Evolutionary conservation across 2,888 invertebrate genomes (phyloP).

Genomic region (Synergus japonicus): DNA sequence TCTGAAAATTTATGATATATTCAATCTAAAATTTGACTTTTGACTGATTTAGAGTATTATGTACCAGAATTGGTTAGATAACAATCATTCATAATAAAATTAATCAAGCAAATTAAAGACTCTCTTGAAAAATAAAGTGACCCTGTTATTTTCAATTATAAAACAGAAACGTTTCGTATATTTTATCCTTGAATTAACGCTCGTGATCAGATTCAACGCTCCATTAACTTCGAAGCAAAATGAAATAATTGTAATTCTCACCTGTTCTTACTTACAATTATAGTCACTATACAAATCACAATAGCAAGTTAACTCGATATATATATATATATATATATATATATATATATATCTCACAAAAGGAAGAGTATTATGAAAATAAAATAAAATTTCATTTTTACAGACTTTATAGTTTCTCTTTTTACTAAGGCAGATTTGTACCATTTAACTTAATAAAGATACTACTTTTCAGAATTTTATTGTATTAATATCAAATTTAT

Average conservation of each 20-base stretch:
- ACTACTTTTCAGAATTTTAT: neutral
- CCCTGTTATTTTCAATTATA: neutral
- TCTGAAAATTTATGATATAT: too few species aligned
- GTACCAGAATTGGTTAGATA: neutral
- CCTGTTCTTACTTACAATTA: neutral
- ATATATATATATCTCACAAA: neutral
- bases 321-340: neutral
- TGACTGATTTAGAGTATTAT: neutral
- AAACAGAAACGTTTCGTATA: neutral
- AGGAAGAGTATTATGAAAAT: neutral
- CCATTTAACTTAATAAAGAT: neutral
- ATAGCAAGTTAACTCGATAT: neutral
- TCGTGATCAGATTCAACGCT: conserved; percentile 6
- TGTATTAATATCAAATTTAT: neutral
- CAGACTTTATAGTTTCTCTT: neutral
- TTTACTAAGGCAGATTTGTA: neutral
- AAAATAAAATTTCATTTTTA: neutral
- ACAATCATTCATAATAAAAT: neutral
- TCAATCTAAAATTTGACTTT: too few species aligned
- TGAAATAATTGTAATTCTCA: neutral
- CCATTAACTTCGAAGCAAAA: neutral
- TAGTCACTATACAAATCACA: neutral
- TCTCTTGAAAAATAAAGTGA: neutral
- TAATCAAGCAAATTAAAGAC: neutral
- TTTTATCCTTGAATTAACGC: neutral